Evolutionary conservation across 2,888 invertebrate species (phyloP), one percentile per base, ranked within the genome.

Genomic region (Nemotelus pantherinus): DNA sequence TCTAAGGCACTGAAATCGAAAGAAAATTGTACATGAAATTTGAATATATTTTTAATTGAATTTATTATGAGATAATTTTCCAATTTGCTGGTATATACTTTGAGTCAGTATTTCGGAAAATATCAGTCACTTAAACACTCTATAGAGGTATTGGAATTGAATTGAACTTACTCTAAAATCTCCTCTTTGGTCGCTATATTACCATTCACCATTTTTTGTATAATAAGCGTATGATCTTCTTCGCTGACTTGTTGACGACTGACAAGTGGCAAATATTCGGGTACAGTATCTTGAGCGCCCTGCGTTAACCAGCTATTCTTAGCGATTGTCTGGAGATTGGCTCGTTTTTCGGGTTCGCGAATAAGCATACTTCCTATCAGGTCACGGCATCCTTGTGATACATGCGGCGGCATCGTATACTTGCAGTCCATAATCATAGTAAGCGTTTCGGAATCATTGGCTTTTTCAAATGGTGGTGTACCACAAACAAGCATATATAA

Each of bases 371-470:
- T 91, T 9, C 93, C 92, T 85, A 99, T 98, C 81, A 99, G 89
- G 83, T 95, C 95, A 88, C 93, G 92, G 88, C 99, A 99, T 79
- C 92, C 92, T 75, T 90, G 89, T 9, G 97, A 95, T 81, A 99
- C 93, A 88, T 96, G 94, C 47, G 91, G 87, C 76, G 99, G 98
- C 84, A 98, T 93, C 78, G 93, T 93, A 87, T 98, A 99, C 89
- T 97, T 97, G 89, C 99, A 99, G 88, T 99, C 99, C 95, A 99
- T 97, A 82, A 99, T 99, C 96, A 97, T 98, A 48, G 98, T 99
- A 77, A 99, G 89, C 0, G 99, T 99, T 90, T 99, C 99, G 84
- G 97, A 98, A 88, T 99, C 99, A 88, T 99, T 99, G 48, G 98
- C 98, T 89, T 99, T 99, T 88, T 98, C 98, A 87, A 99, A 99